Evolutionary conservation across 2,888 invertebrate species (phyloP).

Genomic region (Gerosis bhagava): DNA sequence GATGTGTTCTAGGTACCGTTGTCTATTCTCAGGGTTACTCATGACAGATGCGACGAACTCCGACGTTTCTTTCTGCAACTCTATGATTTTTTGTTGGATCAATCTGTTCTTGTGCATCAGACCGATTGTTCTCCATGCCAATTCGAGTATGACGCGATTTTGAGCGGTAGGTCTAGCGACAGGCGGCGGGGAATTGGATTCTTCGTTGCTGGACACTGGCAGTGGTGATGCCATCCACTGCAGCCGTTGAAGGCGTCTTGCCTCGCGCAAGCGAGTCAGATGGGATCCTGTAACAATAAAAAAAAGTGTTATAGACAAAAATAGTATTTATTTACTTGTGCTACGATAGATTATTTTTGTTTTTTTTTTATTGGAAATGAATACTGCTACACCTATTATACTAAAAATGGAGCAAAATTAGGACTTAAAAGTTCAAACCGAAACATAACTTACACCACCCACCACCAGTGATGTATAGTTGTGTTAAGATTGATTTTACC

Average conservation of each 20-base stretch:
- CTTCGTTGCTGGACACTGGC: slow-evolving; percentile 34
- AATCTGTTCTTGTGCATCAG: slow-evolving; percentile 83
- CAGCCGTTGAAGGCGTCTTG: slow-evolving; percentile 59
- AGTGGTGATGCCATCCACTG: slow-evolving; percentile 49
- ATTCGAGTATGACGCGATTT: slow-evolving; percentile 79
- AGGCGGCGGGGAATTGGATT: slow-evolving; percentile 27
- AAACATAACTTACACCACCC: too few species aligned
- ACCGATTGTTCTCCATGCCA: slow-evolving; percentile 84
- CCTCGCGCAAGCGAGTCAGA: slow-evolving; percentile 58
- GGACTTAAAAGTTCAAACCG: too few species aligned
- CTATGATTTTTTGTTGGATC: slow-evolving; percentile 83
- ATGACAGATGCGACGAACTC: slow-evolving; percentile 83
- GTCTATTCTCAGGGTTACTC: slow-evolving; percentile 73
- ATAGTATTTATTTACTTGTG: too few species aligned
- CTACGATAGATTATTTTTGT: too few species aligned
- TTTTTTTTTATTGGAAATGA: too few species aligned
- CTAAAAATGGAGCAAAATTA: too few species aligned
- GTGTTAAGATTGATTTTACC: too few species aligned
- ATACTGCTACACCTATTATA: too few species aligned
- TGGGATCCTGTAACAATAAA: slow-evolving; percentile 59
- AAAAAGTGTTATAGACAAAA: slow-evolving; percentile 3
- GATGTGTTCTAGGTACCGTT: slow-evolving; percentile 56
- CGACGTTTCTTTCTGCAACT: slow-evolving; percentile 83
- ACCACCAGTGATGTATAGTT: too few species aligned
- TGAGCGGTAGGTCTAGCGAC: slow-evolving; percentile 43